Conservation (phyloP, 2,888 invertebrate species). For the Tuberolachnus salignus region DNA sequence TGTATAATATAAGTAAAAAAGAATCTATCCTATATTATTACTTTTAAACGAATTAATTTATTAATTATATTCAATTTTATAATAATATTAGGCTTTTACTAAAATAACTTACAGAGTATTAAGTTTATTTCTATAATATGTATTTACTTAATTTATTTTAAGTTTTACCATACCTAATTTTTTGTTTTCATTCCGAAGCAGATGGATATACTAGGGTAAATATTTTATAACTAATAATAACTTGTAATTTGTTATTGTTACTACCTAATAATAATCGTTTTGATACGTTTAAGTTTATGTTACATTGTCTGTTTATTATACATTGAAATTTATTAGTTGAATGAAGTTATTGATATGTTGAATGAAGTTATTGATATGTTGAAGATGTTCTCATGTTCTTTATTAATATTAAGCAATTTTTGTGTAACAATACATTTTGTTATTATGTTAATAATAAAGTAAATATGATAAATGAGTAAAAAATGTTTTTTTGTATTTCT, state of each 20-base stretch:
- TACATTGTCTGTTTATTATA: conserved; percentile 47
- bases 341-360: conserved; percentile 37
- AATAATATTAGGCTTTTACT: neutral
- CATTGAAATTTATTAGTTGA: conserved; percentile 31
- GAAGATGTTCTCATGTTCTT: conserved; percentile 8
- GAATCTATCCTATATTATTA: neutral
- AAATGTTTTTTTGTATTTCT: neutral
- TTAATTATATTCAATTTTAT: neutral
- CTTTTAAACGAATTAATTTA: neutral
- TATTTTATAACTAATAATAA: conserved; percentile 4
- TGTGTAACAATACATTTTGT: conserved; percentile 37
- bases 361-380: conserved; percentile 34
- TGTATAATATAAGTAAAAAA: conserved; percentile 8
- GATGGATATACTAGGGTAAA: conserved; percentile 10
- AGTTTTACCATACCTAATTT: neutral
- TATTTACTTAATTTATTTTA: conserved; percentile 22
- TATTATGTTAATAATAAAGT: conserved; percentile 38
- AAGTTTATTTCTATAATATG: neutral
- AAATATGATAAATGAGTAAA: conserved; percentile 6
- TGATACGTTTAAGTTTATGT: conserved; percentile 46
- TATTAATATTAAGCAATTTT: conserved; percentile 31
- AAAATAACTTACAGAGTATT: neutral
- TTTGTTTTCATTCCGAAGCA: neutral
- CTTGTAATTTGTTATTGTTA: conserved; percentile 38
- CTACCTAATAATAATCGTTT: conserved; percentile 13